These are phyloP conservation scores for Scaptomyza reducta DNA, from an alignment of 2,888 invertebrate species.

Conservation along the genomic window DNA sequence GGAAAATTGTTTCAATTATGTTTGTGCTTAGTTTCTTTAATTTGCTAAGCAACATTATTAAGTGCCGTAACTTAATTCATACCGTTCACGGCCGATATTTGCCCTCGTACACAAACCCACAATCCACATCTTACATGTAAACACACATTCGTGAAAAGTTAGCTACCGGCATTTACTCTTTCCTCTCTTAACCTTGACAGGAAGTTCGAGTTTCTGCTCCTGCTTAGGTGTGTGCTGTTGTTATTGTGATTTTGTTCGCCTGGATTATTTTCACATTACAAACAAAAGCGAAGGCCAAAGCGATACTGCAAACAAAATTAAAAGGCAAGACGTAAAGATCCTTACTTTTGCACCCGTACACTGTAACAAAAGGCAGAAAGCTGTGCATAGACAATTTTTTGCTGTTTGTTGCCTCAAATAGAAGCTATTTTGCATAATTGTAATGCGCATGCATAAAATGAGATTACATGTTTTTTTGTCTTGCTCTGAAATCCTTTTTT, in stretches of 20 bases:
- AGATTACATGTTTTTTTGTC: slow-evolving; percentile 22
- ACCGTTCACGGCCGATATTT: slow-evolving; percentile 21
- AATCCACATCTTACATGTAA: neutral
- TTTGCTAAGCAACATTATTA: slow-evolving; percentile 81
- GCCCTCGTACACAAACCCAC: slow-evolving; percentile 20
- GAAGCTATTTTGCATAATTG: slow-evolving; percentile 51
- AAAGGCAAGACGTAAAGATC: slow-evolving; percentile 7
- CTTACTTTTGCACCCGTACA: neutral
- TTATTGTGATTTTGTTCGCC: slow-evolving; percentile 60
- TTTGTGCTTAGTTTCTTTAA: slow-evolving; percentile 80
- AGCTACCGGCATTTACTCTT: neutral
- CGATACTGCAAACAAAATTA: slow-evolving; percentile 48
- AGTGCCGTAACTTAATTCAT: slow-evolving; percentile 71
- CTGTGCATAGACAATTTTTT: neutral
- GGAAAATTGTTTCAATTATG: slow-evolving; percentile 80
- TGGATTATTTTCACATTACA: slow-evolving; percentile 76
- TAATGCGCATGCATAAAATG: slow-evolving; percentile 41
- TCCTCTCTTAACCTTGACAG: slow-evolving; percentile 38
- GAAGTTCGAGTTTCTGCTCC: slow-evolving; percentile 43
- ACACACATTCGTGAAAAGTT: slow-evolving; percentile 35
- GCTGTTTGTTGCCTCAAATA: slow-evolving; percentile 28
- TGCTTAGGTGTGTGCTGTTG: slow-evolving; percentile 10
- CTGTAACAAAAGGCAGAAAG: slow-evolving; percentile 2
- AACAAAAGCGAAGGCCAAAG: slow-evolving; percentile 54
- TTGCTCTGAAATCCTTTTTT: slow-evolving; percentile 5